Evolutionary conservation across 2,888 invertebrate species (phyloP).

Genomic region (Creontiades dilutus): DNA sequence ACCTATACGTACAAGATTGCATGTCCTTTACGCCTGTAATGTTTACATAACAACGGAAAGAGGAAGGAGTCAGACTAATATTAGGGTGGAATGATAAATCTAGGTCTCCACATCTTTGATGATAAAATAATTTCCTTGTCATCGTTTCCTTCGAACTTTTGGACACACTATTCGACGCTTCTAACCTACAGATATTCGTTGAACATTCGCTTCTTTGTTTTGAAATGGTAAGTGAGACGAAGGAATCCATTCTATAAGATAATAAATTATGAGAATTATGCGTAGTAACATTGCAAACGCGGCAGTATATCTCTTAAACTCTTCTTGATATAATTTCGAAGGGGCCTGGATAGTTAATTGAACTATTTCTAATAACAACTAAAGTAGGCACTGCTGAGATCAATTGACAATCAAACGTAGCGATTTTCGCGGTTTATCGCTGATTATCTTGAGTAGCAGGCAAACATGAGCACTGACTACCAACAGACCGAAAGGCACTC

Average conservation of each 20-base stretch:
- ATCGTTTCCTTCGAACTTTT: background rate
- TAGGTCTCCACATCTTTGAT: background rate
- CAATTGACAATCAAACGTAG: too few relatives aligned
- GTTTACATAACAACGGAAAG: slow-evolving; percentile 49
- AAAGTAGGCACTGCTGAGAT: too few relatives aligned
- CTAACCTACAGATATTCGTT: background rate
- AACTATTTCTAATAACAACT: too few relatives aligned
- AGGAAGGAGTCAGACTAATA: slow-evolving; percentile 38
- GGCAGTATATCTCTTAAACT: too few relatives aligned
- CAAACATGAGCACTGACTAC: too few relatives aligned
- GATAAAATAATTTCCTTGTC: slow-evolving; percentile 25
- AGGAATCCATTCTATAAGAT: background rate
- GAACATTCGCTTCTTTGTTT: background rate
- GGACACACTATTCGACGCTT: background rate
- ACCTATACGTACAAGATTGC: too few relatives aligned
- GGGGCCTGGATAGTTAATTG: too few relatives aligned
- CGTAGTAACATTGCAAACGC: background rate
- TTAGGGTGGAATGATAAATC: slow-evolving; percentile 24
- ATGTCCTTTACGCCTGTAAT: background rate
- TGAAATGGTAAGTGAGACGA: background rate
- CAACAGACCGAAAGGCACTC: too few relatives aligned
- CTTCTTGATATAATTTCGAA: too few relatives aligned
- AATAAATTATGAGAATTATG: background rate
- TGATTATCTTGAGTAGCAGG: too few relatives aligned
- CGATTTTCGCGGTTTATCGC: too few relatives aligned